A percentile compares a stretch with the other conserved stretches of the same genome.
Conservation (phyloP, 2,113 vertebrate genomes). For the Edolisoma coerulescens region DNA sequence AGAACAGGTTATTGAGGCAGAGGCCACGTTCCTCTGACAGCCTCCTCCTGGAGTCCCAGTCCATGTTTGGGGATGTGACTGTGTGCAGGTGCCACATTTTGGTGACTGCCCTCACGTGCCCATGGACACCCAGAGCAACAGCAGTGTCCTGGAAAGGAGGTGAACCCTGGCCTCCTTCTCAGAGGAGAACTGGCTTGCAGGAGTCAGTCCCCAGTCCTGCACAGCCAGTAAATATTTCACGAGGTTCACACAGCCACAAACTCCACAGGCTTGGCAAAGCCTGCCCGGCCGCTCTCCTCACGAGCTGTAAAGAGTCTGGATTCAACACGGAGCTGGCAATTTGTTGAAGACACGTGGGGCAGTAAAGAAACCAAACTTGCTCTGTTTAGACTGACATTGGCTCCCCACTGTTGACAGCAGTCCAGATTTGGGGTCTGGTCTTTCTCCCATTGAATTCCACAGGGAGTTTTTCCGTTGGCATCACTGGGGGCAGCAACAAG, state of each 20-base stretch:
- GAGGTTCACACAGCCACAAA: neutral
- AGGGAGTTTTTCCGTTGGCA: constrained; percentile 21
- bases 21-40: neutral
- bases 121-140: accelerated
- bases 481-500: constrained; percentile 36
- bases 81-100: neutral
- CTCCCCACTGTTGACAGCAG: neutral
- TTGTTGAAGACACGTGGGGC: neutral
- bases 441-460: constrained; percentile 32
- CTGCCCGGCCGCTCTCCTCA: neutral
- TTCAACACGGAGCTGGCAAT: neutral
- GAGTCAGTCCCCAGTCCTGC: neutral
- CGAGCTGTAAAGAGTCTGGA: neutral
- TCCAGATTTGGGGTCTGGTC: constrained; percentile 34
- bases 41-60: neutral
- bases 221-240: neutral
- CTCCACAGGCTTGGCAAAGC: constrained; percentile 18
- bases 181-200: neutral
- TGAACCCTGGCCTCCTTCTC: neutral
- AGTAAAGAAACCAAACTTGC: neutral
- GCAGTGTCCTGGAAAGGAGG: neutral
- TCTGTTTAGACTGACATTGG: neutral
- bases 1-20: neutral
- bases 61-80: neutral
- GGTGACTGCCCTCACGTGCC: accelerated